Percentiles rank a stretch among this genome's conserved stretches.
Evolutionary conservation across 2,888 invertebrate genomes (phyloP).

Genomic region (Aromia moschata): DNA sequence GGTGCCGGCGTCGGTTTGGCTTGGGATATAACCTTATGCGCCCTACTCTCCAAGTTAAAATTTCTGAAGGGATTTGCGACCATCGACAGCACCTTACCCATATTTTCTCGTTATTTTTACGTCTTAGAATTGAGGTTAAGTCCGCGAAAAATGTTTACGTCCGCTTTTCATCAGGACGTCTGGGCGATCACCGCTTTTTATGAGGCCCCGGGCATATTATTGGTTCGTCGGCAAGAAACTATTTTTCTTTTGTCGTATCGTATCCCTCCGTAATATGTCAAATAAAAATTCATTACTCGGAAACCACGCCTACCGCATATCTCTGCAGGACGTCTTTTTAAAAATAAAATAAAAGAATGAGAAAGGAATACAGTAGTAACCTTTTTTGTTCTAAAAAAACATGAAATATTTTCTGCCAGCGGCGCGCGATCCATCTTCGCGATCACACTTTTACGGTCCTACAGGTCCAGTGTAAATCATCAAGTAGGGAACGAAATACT

Average conservation of each 20-base stretch:
- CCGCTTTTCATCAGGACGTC: neutral
- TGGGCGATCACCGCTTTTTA: constrained; percentile 17
- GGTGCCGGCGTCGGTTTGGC: constrained; percentile 75
- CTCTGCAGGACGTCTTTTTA: constrained; percentile 32
- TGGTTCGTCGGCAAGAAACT: constrained; percentile 26
- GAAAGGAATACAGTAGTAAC: constrained; percentile 39
- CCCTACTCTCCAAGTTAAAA: constrained; percentile 81
- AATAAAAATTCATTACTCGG: constrained; percentile 18
- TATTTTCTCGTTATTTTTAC: constrained; percentile 31
- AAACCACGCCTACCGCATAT: constrained; percentile 38
- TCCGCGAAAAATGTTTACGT: neutral
- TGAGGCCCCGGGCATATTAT: constrained; percentile 18
- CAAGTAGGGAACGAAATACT: no score
- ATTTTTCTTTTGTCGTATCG: constrained; percentile 27
- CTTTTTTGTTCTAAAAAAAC: constrained; percentile 45
- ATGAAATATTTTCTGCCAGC: constrained; percentile 49
- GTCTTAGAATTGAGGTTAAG: constrained; percentile 1
- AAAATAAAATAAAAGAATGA: constrained; percentile 40
- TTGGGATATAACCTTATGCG: constrained; percentile 74
- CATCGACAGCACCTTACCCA: constrained; percentile 65
- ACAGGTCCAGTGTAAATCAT: no score
- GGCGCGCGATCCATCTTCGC: constrained; percentile 28
- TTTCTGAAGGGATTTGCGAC: constrained; percentile 70
- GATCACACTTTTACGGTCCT: neutral
- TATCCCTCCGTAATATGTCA: constrained; percentile 22